Base-by-base conservation (phyloP, 2,113 vertebrate species). In the Polyodon spathula region DNA sequence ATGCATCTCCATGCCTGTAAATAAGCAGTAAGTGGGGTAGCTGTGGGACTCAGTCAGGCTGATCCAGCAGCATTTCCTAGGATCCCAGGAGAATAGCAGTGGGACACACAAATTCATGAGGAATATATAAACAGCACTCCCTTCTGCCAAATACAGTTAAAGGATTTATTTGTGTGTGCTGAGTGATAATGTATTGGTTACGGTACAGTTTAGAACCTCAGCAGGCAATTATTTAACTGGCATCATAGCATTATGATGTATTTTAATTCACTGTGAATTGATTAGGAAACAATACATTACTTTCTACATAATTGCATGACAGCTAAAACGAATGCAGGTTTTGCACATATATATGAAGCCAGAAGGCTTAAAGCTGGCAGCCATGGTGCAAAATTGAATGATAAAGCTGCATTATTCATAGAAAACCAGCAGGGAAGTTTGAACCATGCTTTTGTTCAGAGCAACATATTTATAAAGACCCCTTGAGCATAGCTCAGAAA, bases 1-100 rank as follows among this genome's bases (percentile, higher is more conserved):
- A 60, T 60, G 50, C 39, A 60, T 51, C 10, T 37, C 56, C 56
- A 43, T 42, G 17, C 40, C 17, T 6, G 40, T 44, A 43, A 37
- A 58, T 43, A 44, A 9, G 17, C 44, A 58, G 9, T 58, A 44
- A 27, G 56, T 17, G 27, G 6, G n/a, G 56, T n/a, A 58, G 15
- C 16, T 17, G 40, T 27, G 40, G 41, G 56, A 58, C 15, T 11
- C 9, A 58, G 15, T 5, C 14, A 4, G 40, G 40, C 14, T 43
- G 15, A 27, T 44, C 10, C 8, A 42, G 8, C 17, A 11, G 15
- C 42, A 17, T 44, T 44, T 42, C 56, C 40, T 17, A 27, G 27
- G 4, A 4, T 10, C 56, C n/a, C 56, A 4, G 42, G 41, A 12
- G 56, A 44, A 8, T 43, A 4, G 16, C 40, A 16, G 3, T 40